Base-by-base conservation (phyloP, 2,797 vertebrate genomes). In the Gambelia wislizenii region DNA sequence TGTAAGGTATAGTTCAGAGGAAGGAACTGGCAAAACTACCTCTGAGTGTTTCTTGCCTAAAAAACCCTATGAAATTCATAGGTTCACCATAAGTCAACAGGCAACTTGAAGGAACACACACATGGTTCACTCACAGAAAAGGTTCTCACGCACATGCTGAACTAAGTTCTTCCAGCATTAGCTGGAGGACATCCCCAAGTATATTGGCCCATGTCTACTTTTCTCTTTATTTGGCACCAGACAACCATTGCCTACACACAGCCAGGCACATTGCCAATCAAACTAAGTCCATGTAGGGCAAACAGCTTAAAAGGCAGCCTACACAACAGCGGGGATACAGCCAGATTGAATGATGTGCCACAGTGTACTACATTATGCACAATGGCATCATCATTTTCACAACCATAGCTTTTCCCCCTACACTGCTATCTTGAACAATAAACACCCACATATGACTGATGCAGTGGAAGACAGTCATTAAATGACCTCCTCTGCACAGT, bases 301-400 rank as follows among this genome's bases (percentile, higher is more conserved):
- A 92, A 91, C 91, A 85, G 92, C 91, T 93, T 89, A 94, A 0
- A 93, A 89, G 83, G 80, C 88, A 67, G 94, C 91, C 95, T 95
- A 94, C 94, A 92, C 78, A 7, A 67, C 74, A 87, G 94, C 1
- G 94, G 94, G 94, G 95, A 96, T 94, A 92, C 94, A 91, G 94
- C 90, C 89, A 96, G 90, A 93, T 95, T 96, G 96, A 97, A 97
- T 96, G 90, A 94, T 96, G 93, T 96, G 96, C 94, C 89, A 96
- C 87, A 94, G 93, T 93, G 92, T 90, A 95, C 92, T 93, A 94
- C 90, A 92, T 95, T 96, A 97, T 95, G 97, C 96, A 95, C 95
- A 47, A 96, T 96, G 97, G 97, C 33, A 56, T 87, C 78, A 64
- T 86, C 80, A 92, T 90, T 92, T 92, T 87, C 54, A 97, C 96